phyloP scores from a whole-genome alignment of 2,888 invertebrate species.

The Noctua fimbriata region DNA sequence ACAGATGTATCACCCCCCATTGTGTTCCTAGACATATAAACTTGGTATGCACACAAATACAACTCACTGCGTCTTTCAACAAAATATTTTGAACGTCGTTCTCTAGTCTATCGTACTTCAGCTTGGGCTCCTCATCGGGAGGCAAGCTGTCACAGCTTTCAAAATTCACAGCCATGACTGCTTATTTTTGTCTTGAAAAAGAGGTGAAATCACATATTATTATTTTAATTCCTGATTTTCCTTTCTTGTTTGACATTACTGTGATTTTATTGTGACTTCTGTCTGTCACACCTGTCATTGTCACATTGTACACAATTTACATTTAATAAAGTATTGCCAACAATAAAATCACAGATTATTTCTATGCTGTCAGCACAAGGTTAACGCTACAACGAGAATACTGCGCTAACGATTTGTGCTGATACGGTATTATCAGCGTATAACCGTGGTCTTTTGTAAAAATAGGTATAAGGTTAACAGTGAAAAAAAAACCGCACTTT shows the following conservation, averaged over 20 bases:
- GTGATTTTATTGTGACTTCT: constrained; percentile 50
- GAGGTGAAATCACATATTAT: constrained; percentile 54
- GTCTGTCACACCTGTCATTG: background rate
- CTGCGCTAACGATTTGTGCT: background rate
- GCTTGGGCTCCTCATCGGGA: constrained; percentile 94
- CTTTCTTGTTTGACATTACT: constrained; percentile 40
- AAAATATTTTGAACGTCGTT: constrained; percentile 97
- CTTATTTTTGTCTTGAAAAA: constrained; percentile 17
- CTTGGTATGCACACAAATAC: constrained; percentile 98
- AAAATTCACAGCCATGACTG: constrained; percentile 83
- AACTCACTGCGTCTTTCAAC: constrained; percentile 95
- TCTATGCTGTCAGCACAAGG: background rate
- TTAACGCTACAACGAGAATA: background rate
- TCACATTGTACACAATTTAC: background rate
- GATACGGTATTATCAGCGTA: background rate
- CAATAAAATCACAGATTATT: background rate
- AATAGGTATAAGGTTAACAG: background rate
- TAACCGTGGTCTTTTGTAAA: background rate
- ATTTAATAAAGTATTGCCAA: background rate
- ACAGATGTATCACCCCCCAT: constrained; percentile 96
- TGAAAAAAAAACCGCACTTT: constrained; percentile 15
- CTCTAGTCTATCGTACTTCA: constrained; percentile 97
- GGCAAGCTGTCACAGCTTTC: constrained; percentile 86
- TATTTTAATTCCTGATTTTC: constrained; percentile 44
- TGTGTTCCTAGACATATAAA: constrained; percentile 98